Evolutionary conservation across 2,888 invertebrate genomes (phyloP).

Genomic region (Drosophila limbata): DNA sequence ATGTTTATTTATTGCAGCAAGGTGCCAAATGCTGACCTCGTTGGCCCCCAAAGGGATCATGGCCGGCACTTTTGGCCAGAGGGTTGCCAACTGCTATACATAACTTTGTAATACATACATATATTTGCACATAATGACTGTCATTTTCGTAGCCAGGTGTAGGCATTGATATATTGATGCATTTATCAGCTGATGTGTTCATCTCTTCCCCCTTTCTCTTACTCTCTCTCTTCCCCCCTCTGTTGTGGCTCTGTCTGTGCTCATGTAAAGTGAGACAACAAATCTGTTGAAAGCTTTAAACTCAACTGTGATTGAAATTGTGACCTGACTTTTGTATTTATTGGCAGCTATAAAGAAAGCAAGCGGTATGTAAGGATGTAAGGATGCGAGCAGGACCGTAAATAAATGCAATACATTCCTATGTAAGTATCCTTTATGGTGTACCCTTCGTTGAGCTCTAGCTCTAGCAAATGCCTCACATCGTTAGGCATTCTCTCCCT

Average conservation of each 20-base stretch:
- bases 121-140: conserved; percentile 76
- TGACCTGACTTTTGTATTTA: conserved; percentile 75
- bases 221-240: background rate
- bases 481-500: conserved; percentile 10
- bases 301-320: conserved; percentile 72
- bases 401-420: conserved; percentile 52
- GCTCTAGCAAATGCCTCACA: conserved; percentile 18
- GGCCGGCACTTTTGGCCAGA: conserved; percentile 19
- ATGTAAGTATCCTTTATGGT: conserved; percentile 28
- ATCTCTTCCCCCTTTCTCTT: conserved; percentile 25
- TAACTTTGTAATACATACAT: conserved; percentile 24
- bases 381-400: conserved; percentile 36
- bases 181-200: conserved; percentile 72
- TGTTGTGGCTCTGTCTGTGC: background rate
- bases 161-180: conserved; percentile 76
- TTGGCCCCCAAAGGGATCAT: conserved; percentile 45
- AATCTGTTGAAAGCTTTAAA: conserved; percentile 57
- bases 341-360: conserved; percentile 76
- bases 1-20: conserved; percentile 78
- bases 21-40: conserved; percentile 69
- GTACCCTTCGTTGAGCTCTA: conserved; percentile 11
- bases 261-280: conserved; percentile 44
- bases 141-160: conserved; percentile 74
- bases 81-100: conserved; percentile 50
- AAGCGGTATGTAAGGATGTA: conserved; percentile 49